These are phyloP conservation scores for Salvelinus namaycush DNA, from an alignment of 2,113 vertebrate species.

Conservation along the genomic window DNA sequence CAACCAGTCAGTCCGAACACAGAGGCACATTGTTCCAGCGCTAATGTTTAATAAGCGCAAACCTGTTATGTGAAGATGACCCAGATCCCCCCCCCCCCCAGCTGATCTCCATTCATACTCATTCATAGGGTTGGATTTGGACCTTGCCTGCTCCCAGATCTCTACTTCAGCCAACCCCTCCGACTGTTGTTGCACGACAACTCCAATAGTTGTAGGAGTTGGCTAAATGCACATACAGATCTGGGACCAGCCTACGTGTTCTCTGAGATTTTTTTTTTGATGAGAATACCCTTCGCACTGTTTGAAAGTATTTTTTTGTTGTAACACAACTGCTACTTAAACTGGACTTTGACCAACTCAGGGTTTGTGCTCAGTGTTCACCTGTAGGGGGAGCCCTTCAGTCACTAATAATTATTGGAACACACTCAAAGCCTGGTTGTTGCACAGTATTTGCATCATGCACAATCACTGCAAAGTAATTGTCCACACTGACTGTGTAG, in stretches of 20 bases:
- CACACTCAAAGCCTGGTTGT: not conserved
- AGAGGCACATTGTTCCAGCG: constrained; percentile 37
- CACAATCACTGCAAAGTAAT: constrained; percentile 17
- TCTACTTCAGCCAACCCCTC: too few species aligned
- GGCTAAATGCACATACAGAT: too few species aligned
- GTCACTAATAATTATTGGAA: constrained; percentile 37
- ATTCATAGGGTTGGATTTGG: not conserved
- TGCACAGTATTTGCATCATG: constrained; percentile 34
- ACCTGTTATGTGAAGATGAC: constrained; percentile 46
- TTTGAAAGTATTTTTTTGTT: not conserved
- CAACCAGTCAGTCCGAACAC: constrained; percentile 8
- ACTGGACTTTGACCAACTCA: constrained; percentile 6
- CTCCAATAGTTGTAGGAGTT: too few species aligned
- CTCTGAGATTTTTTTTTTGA: too few species aligned
- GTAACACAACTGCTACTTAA: not conserved
- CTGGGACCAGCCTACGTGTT: too few species aligned
- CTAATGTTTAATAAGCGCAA: constrained; percentile 31
- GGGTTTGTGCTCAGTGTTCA: constrained; percentile 12
- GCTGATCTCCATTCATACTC: not conserved
- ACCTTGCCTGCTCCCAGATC: too few species aligned
- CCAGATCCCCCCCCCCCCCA: constrained; percentile 24
- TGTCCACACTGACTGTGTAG: not conserved
- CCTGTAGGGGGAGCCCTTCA: constrained; percentile 72
- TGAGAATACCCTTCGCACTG: too few species aligned
- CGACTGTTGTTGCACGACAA: too few species aligned